Evolutionary conservation across 1,140 invertebrate genomes (phyloP).

Genomic region (Drosophila sulfurigaster): DNA sequence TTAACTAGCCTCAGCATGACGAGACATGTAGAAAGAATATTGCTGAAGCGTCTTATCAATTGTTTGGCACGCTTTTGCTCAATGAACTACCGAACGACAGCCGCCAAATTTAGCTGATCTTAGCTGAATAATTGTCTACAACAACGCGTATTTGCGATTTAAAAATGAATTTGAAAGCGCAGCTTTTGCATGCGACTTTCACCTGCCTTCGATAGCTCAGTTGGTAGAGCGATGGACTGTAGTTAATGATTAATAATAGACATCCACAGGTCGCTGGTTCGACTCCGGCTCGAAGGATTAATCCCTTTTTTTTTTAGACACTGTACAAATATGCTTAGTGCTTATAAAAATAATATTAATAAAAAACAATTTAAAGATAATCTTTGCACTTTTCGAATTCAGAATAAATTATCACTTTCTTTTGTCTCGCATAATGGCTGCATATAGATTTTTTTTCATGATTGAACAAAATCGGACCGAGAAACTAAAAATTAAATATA

Average conservation of each 20-base stretch:
- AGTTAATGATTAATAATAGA: conserved; percentile 80
- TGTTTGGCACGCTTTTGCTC: neutral
- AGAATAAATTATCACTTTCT: no score
- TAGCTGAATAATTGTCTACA: neutral
- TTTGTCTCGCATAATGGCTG: no score
- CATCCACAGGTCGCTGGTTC: conserved; percentile 46
- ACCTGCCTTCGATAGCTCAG: conserved; percentile 91
- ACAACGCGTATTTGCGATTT: neutral
- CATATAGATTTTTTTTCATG: no score
- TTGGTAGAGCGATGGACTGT: conserved; percentile 96
- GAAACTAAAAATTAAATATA: no score
- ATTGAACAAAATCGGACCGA: no score
- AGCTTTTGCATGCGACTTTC: neutral
- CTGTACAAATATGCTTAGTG: neutral
- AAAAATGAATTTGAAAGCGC: neutral
- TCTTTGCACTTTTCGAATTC: no score
- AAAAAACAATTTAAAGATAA: no score
- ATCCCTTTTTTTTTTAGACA: neutral
- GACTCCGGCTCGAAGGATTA: conserved; percentile 26
- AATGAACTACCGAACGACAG: conserved; percentile 9
- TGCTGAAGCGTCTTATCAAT: neutral
- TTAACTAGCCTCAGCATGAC: neutral
- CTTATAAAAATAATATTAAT: neutral
- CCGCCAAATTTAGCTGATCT: conserved; percentile 1
- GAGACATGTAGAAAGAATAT: neutral